phyloP scores from a whole-genome alignment of 2,797 vertebrate genomes.

The Rhinogobio ventralis region DNA sequence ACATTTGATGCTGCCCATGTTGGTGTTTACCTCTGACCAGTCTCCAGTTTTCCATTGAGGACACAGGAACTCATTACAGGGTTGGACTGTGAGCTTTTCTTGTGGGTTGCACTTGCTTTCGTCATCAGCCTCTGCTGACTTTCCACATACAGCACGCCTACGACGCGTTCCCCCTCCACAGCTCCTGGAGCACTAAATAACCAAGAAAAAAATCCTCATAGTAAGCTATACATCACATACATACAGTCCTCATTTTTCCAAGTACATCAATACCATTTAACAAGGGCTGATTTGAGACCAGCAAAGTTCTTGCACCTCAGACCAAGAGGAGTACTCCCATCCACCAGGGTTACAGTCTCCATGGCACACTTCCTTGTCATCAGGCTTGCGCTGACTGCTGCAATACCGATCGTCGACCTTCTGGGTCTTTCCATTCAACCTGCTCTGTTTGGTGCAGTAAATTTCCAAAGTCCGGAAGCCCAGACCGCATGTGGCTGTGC shows the following conservation, averaged over 20 bases:
- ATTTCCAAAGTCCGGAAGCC: slow-evolving; percentile 92
- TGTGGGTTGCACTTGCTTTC: slow-evolving; percentile 92
- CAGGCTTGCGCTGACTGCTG: slow-evolving; percentile 85
- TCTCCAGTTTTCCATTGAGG: slow-evolving; percentile 93
- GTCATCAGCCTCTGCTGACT: slow-evolving; percentile 80
- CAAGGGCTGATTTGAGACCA: neutral
- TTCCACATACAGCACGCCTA: slow-evolving; percentile 88
- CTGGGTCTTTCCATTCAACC: slow-evolving; percentile 84
- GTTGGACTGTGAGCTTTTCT: slow-evolving; percentile 87
- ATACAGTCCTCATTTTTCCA: neutral
- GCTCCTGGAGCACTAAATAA: slow-evolving; percentile 91
- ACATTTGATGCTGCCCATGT: neutral
- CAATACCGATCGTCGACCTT: slow-evolving; percentile 92
- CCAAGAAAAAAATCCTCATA: slow-evolving; percentile 29
- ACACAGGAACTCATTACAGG: slow-evolving; percentile 92
- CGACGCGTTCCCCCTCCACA: slow-evolving; percentile 88
- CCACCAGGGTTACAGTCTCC: slow-evolving; percentile 92
- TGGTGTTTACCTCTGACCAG: slow-evolving; percentile 93
- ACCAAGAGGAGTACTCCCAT: slow-evolving; percentile 96
- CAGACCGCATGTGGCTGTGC: slow-evolving; percentile 89
- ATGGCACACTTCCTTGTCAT: slow-evolving; percentile 88
- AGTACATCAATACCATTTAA: neutral
- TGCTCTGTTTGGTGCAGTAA: slow-evolving; percentile 90
- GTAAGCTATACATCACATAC: slow-evolving; percentile 5
- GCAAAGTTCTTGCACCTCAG: slow-evolving; percentile 81